Base-by-base conservation (phyloP, 2,888 invertebrate genomes). In the Asteroscopus sphinx region DNA sequence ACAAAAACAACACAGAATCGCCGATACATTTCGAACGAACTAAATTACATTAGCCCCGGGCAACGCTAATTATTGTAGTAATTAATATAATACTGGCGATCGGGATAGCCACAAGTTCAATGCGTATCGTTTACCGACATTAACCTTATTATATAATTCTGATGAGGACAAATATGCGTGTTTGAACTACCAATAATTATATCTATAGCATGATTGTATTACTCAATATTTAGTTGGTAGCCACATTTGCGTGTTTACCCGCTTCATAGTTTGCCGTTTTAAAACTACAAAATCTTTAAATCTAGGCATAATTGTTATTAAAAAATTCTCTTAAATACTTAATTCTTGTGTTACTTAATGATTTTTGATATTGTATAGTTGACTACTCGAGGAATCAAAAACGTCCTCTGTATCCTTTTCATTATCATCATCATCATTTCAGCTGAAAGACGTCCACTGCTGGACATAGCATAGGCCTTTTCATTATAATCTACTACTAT, bases 121-220 rank as follows among this genome's bases (percentile, higher is more conserved):
- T 58, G 55, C 53, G 59, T 68, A 67, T 73, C 68, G n/a, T 45
- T 49, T 35, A 45, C 26, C 54, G 57, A 65, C 53, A 58, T 68
- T 78, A 73, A 72, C 72, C 73, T 62, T 63, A 51, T 72, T 76
- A 73, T 71, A 56, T 71, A 73, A 73, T 30, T 33, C 7, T 33
- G 33, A 42, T 46, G 67, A 54, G 60, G 51, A 62, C 48, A 76
- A 61, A 60, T 41, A 65, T 42, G 36, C 11, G 36, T 51, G 49
- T 48, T 54, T 57, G 40, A 49, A 56, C 42, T 54, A 56, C 32
- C n/a, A 66, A 51, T 55, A 33, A 13, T 15, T 51, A 67, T 46
- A 73, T 72, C 49, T 60, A 68, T 13, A 72, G 61, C 17, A 35
- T 68, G 75, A 56, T 66, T 52, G 32, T 41, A 48, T 33, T 45